Evolutionary conservation across 2,888 invertebrate species (phyloP), one percentile per base, ranked within the genome.

Genomic region (Drosophila rellima): DNA sequence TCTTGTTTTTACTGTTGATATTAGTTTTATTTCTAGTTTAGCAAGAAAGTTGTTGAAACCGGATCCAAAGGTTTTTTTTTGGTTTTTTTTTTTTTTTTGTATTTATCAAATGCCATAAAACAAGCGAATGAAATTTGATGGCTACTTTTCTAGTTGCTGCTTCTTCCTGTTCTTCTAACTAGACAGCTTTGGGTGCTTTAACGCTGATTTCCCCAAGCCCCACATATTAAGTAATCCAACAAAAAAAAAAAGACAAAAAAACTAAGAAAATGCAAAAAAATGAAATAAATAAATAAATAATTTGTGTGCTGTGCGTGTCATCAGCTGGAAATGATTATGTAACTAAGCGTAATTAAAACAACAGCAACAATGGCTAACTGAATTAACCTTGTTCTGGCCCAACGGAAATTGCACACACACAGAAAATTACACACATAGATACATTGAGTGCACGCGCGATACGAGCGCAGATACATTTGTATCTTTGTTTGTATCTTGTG

Each of bases 311-410:
- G 64, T 82, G 80, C 74, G 74, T 82, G 74, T 74, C 82, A 74
- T 75, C 70, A 74, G 64, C 45, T 77, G 67, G 63, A 69, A 74
- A 82, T 76, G 71, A 77, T 84, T 75, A 81, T 81, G 80, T 74
- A 87, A 85, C 54, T 62, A 54, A 74, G 83, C 78, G 80, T 80
- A 87, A 87, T 81, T 82, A 83, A 80, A 74, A 63, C 69, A 70
- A 70, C 47, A 62, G 37, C 64, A 68, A 82, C 74, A 80, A 70
- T 82, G 78, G 81, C 80, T 77, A 87, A 81, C 85, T 83, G 80
- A 86, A 87, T 87, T 86, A 84, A 86, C 87, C 86, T 86, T 86
- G 86, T 87, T 83, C 83, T 80, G 64, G 77, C 76, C 72, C 74
- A 74, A 78, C 84, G 83, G 83, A 85, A 85, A 81, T 80, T 76